Evolutionary conservation across 2,888 invertebrate species (phyloP).

Genomic region (Eudemis profundana): DNA sequence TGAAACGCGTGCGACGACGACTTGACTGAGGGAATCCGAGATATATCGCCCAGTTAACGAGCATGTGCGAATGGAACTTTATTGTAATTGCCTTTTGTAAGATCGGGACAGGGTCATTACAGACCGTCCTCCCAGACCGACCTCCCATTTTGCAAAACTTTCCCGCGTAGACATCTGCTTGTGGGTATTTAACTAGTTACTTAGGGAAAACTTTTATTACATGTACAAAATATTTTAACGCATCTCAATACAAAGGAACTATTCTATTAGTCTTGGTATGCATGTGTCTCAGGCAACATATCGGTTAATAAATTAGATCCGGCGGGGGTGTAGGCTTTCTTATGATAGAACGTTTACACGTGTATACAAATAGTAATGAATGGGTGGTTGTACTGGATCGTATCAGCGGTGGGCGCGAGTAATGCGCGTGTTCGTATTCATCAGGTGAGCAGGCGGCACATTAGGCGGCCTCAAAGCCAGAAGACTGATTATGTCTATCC

Average conservation of each 20-base stretch:
- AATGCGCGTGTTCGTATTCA: conserved; percentile 73
- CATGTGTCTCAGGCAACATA: not conserved
- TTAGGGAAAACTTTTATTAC: conserved; percentile 29
- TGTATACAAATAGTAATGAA: conserved; percentile 54
- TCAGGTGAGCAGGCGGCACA: conserved; percentile 79
- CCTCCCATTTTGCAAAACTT: conserved; percentile 77
- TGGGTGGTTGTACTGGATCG: conserved; percentile 62
- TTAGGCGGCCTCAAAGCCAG: conserved; percentile 85
- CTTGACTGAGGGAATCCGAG: conserved; percentile 76
- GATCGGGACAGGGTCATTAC: conserved; percentile 83
- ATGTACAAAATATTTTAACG: not conserved
- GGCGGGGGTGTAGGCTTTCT: not conserved
- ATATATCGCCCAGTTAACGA: conserved; percentile 84
- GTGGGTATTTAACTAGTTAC: conserved; percentile 50
- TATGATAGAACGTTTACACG: conserved; percentile 1
- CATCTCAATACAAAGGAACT: not conserved
- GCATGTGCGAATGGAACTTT: conserved; percentile 84
- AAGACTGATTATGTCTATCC: conserved; percentile 86
- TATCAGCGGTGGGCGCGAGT: conserved; percentile 54
- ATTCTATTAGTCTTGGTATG: too few species aligned
- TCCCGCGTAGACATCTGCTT: conserved; percentile 63
- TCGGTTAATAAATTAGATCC: not conserved
- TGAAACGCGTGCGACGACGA: conserved; percentile 70
- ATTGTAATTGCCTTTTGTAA: conserved; percentile 86
- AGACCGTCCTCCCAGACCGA: conserved; percentile 72